These are phyloP conservation scores for Drosophila subquinaria DNA, from an alignment of 2,888 invertebrate genomes.

Conservation along the genomic window DNA sequence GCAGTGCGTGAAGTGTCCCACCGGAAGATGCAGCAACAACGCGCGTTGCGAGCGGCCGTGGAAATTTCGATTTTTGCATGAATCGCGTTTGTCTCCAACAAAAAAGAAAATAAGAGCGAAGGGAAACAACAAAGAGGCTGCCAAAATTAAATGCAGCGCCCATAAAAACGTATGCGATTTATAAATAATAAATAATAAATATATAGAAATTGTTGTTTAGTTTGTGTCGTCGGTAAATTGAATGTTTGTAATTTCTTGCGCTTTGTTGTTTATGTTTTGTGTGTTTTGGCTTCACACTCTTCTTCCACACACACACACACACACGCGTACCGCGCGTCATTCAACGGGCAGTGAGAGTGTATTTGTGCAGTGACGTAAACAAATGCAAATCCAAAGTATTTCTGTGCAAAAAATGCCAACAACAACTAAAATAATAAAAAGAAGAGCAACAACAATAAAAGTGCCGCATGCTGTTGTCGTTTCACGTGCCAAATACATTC, in stretches of 20 bases:
- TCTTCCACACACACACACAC: not conserved
- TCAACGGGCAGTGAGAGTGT: slow-evolving; percentile 32
- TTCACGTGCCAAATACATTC: slow-evolving; percentile 70
- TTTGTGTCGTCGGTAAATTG: slow-evolving; percentile 22
- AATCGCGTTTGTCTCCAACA: slow-evolving; percentile 36
- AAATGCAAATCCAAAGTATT: slow-evolving; percentile 55
- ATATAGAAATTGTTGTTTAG: slow-evolving; percentile 39
- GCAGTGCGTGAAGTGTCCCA: slow-evolving; percentile 17
- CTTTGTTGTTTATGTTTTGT: slow-evolving; percentile 49
- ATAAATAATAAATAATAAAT: slow-evolving; percentile 1
- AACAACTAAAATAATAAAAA: slow-evolving; percentile 22
- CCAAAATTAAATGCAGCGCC: slow-evolving; percentile 37
- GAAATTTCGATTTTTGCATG: slow-evolving; percentile 75
- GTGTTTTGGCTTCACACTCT: slow-evolving; percentile 45
- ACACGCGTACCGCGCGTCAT: slow-evolving; percentile 43
- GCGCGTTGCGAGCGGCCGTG: slow-evolving; percentile 60
- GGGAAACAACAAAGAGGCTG: slow-evolving; percentile 42
- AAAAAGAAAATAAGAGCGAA: slow-evolving; percentile 4
- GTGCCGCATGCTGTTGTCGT: slow-evolving; percentile 51
- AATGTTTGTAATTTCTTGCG: slow-evolving; percentile 36
- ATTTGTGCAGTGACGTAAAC: slow-evolving; percentile 68
- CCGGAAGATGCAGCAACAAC: slow-evolving; percentile 32
- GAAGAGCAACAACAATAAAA: slow-evolving; percentile 30
- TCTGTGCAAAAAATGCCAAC: slow-evolving; percentile 56
- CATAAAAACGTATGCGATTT: slow-evolving; percentile 16